Base-by-base conservation (phyloP, 92 coral and sea anemone species). In the Siderastrea radians region DNA sequence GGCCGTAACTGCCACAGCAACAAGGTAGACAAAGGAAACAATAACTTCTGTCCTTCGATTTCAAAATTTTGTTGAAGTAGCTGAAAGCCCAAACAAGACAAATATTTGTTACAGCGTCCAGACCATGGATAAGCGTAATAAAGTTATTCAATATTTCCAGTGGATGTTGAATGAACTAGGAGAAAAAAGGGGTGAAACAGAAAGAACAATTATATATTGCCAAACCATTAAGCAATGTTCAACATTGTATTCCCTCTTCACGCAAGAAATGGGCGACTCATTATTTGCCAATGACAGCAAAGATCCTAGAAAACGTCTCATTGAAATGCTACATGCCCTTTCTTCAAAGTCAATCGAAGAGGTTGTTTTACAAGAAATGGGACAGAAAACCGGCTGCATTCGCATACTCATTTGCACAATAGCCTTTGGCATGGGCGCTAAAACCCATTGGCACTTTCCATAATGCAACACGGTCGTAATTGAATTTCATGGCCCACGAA, bases 371-470 rank as follows among this genome's bases (percentile, higher is more conserved):
- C 9, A 43, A 75, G 80, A 74, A 43, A 75, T 75, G 80, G 61
- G 67, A 58, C 46, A 57, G 26, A 54, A 57, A 58, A 43, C 16
- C 54, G 78, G 78, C 48, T 74, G 78, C 38, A 53, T 74, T 19
- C 7, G 63, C 17, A 63, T 53, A 17, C 81, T 76, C 7, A 59
- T 76, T 46, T 76, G 81, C 4, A 76, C 81, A 14, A 76, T 76
- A 75, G 38, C 38, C 38, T 26, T 26, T 74, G 86, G 74, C 6
- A 88, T 74, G 93, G 89, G 75, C 16, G 68, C 38, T 26, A 26
- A 26, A 26, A 26, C 38, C 38, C 38, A 26, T 26, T 26, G 38
- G 38, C 38, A 26, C 38, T 26, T 26, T 26, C 38, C 38, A 26
- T 26, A 26, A 26, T 26, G 38, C 38, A 26, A 26, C 38, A 26